These are phyloP conservation scores for Heliopora coerulea DNA, from an alignment of 92 coral and sea anemone genomes.

Conservation along the genomic window DNA sequence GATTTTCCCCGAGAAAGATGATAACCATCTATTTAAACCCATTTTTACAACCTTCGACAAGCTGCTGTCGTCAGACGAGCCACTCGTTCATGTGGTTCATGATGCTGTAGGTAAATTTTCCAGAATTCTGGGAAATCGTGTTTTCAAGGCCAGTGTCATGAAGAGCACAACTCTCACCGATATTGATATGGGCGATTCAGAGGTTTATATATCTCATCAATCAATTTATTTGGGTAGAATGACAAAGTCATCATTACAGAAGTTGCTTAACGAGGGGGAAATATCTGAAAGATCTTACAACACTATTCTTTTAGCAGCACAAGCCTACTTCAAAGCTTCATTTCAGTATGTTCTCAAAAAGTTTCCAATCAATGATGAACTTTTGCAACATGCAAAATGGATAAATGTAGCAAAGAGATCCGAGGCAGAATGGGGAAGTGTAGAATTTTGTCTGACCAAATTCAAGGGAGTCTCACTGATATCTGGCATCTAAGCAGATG, in stretches of 20 bases:
- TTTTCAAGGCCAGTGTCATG: constrained; percentile 25
- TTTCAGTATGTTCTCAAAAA: constrained; percentile 41
- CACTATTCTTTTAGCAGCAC: constrained; percentile 34
- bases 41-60: constrained; percentile 44
- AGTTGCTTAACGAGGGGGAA: too few relatives aligned
- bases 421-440: constrained; percentile 51
- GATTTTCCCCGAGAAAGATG: too few relatives aligned
- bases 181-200: constrained; percentile 34
- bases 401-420: constrained; percentile 30
- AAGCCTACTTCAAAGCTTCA: constrained; percentile 48
- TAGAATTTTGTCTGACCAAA: constrained; percentile 47
- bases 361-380: constrained; percentile 49
- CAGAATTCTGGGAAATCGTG: constrained; percentile 33
- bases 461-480: too few relatives aligned
- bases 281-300: too few relatives aligned
- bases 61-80: constrained; percentile 37
- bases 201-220: constrained; percentile 14
- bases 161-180: constrained; percentile 14
- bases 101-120: constrained; percentile 25
- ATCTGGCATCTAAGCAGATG: too few relatives aligned
- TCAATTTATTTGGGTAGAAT: constrained; percentile 41
- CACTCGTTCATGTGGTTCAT: constrained; percentile 41
- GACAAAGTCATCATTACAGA: too few relatives aligned
- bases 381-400: constrained; percentile 48
- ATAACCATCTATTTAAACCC: too few relatives aligned